Percentiles rank a stretch among this genome's conserved stretches.
phyloP scores from a whole-genome alignment of 2,113 vertebrate species.

The Thunnus maccoyii region DNA sequence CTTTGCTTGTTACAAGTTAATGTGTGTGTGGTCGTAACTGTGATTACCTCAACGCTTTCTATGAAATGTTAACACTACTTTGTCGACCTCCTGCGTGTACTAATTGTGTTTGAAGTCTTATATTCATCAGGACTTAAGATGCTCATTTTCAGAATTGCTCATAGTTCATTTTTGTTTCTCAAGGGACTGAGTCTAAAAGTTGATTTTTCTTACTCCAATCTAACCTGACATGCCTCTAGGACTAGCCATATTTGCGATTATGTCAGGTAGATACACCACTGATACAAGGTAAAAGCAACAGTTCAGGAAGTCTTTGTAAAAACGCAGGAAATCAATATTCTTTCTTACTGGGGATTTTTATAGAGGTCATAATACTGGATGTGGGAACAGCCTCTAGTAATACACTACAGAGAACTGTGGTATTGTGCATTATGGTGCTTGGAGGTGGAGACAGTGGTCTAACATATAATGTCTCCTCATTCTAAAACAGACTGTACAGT shows the following conservation, averaged over 20 bases:
- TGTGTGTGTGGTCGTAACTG: background rate
- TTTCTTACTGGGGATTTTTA: conserved; percentile 19
- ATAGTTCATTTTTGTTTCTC: conserved; percentile 11
- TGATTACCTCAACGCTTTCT: background rate
- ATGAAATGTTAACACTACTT: background rate
- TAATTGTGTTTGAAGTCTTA: conserved; percentile 2
- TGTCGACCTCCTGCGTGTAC: background rate
- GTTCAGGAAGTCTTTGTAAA: conserved; percentile 27
- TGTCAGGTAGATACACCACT: conserved; percentile 28
- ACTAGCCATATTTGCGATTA: conserved; percentile 15
- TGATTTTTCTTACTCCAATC: conserved; percentile 15
- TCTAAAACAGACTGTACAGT: conserved; percentile 18
- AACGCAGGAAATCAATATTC: conserved; percentile 38
- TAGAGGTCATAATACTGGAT: conserved; percentile 21
- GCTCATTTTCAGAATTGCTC: conserved; percentile 18
- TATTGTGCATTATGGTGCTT: conserved; percentile 6
- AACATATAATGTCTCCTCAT: background rate
- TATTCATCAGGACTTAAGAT: background rate
- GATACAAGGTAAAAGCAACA: conserved; percentile 35
- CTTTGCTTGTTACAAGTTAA: background rate
- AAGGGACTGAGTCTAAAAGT: background rate
- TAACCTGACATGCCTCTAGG: conserved; percentile 10
- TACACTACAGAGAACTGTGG: conserved; percentile 8
- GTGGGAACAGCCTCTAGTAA: conserved; percentile 18
- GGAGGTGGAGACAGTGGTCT: background rate